Conservation (phyloP, 2,797 vertebrate genomes). For the Cossypha niveicapilla region DNA sequence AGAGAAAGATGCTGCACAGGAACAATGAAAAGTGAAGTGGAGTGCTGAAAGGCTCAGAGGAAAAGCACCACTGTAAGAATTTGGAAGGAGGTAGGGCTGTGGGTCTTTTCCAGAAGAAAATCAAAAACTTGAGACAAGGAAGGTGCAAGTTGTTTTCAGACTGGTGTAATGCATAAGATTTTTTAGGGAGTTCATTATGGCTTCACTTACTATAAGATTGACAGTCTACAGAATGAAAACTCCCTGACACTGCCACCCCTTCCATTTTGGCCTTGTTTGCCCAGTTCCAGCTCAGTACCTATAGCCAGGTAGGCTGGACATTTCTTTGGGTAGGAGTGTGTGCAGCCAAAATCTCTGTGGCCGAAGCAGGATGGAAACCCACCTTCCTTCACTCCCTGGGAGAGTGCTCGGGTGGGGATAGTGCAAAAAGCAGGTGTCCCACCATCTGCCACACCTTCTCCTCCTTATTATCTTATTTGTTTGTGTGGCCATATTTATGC, state of each 20-base stretch:
- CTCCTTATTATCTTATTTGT: background rate
- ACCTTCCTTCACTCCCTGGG: background rate
- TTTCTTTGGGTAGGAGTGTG: background rate
- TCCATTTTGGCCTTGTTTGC: background rate
- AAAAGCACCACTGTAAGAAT: background rate
- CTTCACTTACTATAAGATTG: background rate
- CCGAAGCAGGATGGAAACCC: background rate
- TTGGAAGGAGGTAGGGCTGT: background rate
- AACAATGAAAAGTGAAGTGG: background rate
- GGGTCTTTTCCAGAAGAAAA: background rate
- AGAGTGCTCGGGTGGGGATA: background rate
- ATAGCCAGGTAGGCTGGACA: rapidly evolving
- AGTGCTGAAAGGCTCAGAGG: background rate
- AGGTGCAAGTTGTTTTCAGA: background rate
- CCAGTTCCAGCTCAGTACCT: background rate
- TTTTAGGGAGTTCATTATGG: background rate
- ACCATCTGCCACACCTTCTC: background rate
- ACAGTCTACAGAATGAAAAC: background rate
- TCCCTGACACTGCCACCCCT: background rate
- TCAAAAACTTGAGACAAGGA: background rate
- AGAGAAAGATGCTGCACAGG: background rate
- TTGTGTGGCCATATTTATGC: background rate
- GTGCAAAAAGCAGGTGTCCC: background rate
- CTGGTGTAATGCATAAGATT: background rate
- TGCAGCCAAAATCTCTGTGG: background rate